Percentiles rank a stretch among this genome's conserved stretches.
Evolutionary conservation across 2,888 invertebrate species (phyloP).

Genomic region (Amaurobius ferox): DNA sequence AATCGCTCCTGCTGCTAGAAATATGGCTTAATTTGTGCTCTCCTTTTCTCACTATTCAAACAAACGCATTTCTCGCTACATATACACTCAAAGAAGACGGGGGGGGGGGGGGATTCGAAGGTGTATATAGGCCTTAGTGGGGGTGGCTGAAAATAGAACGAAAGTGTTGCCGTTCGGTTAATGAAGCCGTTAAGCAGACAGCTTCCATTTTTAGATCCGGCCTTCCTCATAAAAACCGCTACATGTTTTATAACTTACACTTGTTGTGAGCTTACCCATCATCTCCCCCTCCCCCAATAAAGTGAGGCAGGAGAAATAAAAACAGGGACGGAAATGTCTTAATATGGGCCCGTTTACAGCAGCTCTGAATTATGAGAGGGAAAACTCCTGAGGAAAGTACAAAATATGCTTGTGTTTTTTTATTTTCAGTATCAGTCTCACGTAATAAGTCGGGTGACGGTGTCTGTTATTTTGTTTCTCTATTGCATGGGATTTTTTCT

Average conservation of each 20-base stretch:
- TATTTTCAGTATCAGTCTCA: not conserved
- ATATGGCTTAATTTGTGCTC: conserved; percentile 48
- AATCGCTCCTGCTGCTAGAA: conserved; percentile 1
- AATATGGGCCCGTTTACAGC: conserved; percentile 9
- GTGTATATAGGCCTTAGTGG: conserved; percentile 10
- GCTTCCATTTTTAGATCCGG: conserved; percentile 44
- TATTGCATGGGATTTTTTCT: not conserved
- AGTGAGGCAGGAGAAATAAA: conserved; percentile 17
- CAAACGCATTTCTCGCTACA: conserved; percentile 37
- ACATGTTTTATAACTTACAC: conserved; percentile 68
- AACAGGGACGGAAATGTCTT: conserved; percentile 5
- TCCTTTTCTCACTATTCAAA: conserved; percentile 25
- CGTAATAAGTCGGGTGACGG: not conserved
- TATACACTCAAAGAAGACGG: not conserved
- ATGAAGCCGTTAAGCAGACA: conserved; percentile 66
- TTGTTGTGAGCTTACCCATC: conserved; percentile 42
- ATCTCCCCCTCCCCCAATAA: conserved; percentile 27
- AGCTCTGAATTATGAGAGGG: not conserved
- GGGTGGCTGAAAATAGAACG: conserved; percentile 45
- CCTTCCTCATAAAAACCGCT: conserved; percentile 57
- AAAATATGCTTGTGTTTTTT: not conserved
- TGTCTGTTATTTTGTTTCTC: not conserved
- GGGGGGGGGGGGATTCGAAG: conserved; percentile 10
- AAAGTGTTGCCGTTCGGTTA: conserved; percentile 56
- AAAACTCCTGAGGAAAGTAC: no score